Evolutionary conservation across 2,888 invertebrate genomes (phyloP), one percentile per base, ranked within the genome.

Genomic region (Halictus ligatus): DNA sequence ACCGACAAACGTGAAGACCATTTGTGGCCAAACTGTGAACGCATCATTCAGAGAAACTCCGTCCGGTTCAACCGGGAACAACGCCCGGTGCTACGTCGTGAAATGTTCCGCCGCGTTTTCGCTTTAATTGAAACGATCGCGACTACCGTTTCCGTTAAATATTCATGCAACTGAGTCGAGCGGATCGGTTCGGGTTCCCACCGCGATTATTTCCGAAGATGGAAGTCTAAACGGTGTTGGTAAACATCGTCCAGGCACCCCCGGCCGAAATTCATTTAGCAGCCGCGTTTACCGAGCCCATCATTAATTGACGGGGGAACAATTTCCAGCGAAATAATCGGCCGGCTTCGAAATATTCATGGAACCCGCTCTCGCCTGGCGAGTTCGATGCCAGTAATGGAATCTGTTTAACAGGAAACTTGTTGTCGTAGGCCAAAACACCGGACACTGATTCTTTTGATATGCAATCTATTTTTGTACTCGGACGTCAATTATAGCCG

Each of bases 131-230:
- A 81, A 40, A 60, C 46, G 71, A 60, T 46, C 40, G 35, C 21
- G 75, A 40, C 71, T 60, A 77, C 69, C 69, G 25, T 25, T 8
- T 29, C 48, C 40, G 71, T 48, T 77, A 78, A 71, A 78, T 78
- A 78, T 77, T 81, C 46, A 81, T 81, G 43, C 64, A 25, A 43
- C 25, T 35, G 80, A 15, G 13, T 7, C 25, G 75, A 80, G 48
- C 43, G 72, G 50, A 29, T 54, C 78, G 13, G 29, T 29, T 46
- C 29, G 29, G 64, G 64, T 64, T 64, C 64, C 64, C 64, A 64
- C 29, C 15, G 64, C 29, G 29, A 64, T 64, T 29, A 29, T 64
- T 64, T 64, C 7, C 64, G 29, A 29, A 64, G 64, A 64, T 48
- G 21, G 35, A 21, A n/a, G 35, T 40, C 40, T 40, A 40, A 21